Evolutionary conservation across 2,888 invertebrate species (phyloP).

Genomic region (Sympetrum striolatum): DNA sequence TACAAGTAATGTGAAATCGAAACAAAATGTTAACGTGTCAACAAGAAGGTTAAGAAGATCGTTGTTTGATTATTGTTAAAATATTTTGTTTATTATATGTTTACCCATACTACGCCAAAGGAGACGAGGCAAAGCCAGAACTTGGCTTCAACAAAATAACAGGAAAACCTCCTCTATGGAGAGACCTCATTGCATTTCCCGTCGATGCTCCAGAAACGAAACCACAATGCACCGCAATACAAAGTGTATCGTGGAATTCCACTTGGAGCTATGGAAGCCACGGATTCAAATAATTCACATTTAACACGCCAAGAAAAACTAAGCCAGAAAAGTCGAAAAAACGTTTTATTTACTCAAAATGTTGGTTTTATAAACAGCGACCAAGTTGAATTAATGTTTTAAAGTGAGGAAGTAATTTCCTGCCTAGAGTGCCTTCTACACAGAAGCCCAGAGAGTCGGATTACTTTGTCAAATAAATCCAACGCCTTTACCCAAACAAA

Average conservation of each 20-base stretch:
- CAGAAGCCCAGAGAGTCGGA: not conserved
- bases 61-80: too few relatives aligned
- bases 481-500: not conserved
- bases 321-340: not conserved
- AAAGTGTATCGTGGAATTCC: not conserved
- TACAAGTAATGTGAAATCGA: too few relatives aligned
- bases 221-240: not conserved
- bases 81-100: too few relatives aligned
- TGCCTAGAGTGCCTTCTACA: not conserved
- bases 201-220: not conserved
- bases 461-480: not conserved
- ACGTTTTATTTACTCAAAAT: not conserved
- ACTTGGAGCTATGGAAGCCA: not conserved
- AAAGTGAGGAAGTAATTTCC: not conserved
- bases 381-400: too few relatives aligned
- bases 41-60: too few relatives aligned
- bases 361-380: not conserved
- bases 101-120: too few relatives aligned
- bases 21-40: too few relatives aligned
- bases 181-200: not conserved
- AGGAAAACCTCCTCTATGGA: not conserved
- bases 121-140: too few relatives aligned
- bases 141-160: not conserved
- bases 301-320: not conserved
- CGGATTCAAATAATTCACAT: not conserved